Conservation (phyloP, 2,113 vertebrate genomes). For the Oncorhynchus keta region DNA sequence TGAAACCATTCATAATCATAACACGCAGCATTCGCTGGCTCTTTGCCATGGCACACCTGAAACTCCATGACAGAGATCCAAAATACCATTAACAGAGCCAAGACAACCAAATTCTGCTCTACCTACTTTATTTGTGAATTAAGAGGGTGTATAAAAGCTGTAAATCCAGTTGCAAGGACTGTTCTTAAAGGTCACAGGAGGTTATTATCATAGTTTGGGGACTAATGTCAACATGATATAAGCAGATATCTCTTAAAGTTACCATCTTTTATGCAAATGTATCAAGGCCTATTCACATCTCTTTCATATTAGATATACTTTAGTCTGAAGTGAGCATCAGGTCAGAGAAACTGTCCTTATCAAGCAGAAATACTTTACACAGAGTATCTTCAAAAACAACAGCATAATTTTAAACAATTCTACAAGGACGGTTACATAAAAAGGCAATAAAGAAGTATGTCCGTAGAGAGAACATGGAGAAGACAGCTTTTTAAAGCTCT, state of each 20-base stretch:
- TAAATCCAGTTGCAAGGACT: background rate
- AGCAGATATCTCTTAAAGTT: background rate
- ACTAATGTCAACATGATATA: too few relatives aligned
- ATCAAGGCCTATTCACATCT: too few relatives aligned
- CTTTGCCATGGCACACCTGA: conserved; percentile 1
- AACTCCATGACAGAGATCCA: conserved; percentile 6
- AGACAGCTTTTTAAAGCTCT: background rate
- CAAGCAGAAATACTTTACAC: background rate
- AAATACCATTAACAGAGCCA: background rate
- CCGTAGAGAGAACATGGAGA: too few relatives aligned
- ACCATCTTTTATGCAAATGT: too few relatives aligned
- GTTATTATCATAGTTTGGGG: background rate
- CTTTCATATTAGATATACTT: background rate
- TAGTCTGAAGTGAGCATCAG: background rate
- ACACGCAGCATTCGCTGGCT: background rate
- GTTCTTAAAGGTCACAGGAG: background rate
- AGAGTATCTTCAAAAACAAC: background rate
- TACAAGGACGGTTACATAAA: background rate
- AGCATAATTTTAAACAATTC: background rate
- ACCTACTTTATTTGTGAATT: background rate
- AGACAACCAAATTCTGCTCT: background rate
- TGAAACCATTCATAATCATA: background rate
- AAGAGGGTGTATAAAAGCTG: background rate
- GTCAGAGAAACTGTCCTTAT: background rate
- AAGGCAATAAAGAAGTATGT: background rate